A percentile compares a stretch with the other conserved stretches of the same genome.
Conservation (phyloP, 2,797 vertebrate genomes). For the Gastrophryne carolinensis region DNA sequence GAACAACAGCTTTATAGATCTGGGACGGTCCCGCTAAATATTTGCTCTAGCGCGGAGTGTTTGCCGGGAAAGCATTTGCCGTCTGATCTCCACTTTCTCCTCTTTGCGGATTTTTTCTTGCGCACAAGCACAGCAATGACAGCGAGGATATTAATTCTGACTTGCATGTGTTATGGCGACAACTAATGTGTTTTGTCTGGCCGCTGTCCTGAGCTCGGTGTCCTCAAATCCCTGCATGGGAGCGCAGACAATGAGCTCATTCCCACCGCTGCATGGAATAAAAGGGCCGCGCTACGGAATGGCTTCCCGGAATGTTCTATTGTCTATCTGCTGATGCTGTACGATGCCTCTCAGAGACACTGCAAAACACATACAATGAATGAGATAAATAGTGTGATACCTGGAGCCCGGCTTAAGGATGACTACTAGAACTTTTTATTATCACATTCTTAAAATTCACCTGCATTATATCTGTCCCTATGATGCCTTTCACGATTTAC, state of each 20-base stretch:
- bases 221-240: conserved; percentile 21
- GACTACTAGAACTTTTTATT: too few relatives aligned
- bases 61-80: not conserved
- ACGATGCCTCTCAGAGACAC: not conserved
- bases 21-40: not conserved
- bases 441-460: too few relatives aligned
- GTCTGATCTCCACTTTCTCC: conserved; percentile 3
- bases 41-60: not conserved
- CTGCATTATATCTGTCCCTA: too few relatives aligned
- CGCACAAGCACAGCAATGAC: not conserved
- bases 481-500: too few relatives aligned
- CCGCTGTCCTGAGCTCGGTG: conserved; percentile 8
- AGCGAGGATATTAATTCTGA: conserved; percentile 22
- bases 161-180: conserved; percentile 29
- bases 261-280: conserved; percentile 1
- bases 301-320: conserved; percentile 1
- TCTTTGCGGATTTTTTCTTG: conserved; percentile 1
- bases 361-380: not conserved
- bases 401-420: too few relatives aligned
- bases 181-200: conserved; percentile 48
- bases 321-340: not conserved
- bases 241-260: conserved; percentile 39
- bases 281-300: not conserved
- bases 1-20: not conserved
- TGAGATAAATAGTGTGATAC: too few relatives aligned